These are phyloP conservation scores for Hyperoplus immaculatus DNA, from an alignment of 2,797 vertebrate genomes.

Conservation along the genomic window DNA sequence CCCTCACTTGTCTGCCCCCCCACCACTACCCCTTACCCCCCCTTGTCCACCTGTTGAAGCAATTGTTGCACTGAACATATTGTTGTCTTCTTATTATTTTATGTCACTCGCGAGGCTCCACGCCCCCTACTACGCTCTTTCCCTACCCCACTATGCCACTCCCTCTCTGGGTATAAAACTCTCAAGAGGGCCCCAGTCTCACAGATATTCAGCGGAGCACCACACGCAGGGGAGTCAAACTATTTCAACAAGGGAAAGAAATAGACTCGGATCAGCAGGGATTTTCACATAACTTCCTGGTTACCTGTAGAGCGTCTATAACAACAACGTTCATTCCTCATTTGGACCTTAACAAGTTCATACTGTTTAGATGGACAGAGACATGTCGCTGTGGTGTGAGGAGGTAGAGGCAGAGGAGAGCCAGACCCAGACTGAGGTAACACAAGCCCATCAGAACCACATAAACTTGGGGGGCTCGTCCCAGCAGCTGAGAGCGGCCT, in stretches of 20 bases:
- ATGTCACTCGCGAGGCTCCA: constrained; percentile 59
- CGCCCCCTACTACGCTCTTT: constrained; percentile 48
- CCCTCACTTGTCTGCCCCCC: constrained; percentile 80
- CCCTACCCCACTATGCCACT: constrained; percentile 42
- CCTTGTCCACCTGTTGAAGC: constrained; percentile 84
- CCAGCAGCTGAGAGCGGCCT: constrained; percentile 78
- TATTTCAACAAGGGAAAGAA: neutral
- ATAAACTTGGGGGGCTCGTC: neutral
- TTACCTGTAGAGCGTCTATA: constrained; percentile 15
- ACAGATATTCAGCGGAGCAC: constrained; percentile 29
- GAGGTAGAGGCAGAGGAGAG: constrained; percentile 76
- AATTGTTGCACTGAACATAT: constrained; percentile 79
- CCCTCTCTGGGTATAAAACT: constrained; percentile 77
- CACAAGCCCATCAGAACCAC: neutral
- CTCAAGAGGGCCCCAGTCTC: no score
- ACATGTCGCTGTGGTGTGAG: constrained; percentile 86
- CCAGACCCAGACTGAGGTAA: constrained; percentile 16
- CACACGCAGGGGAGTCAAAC: constrained; percentile 16
- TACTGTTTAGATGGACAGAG: constrained; percentile 56
- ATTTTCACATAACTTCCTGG: neutral
- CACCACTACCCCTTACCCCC: constrained; percentile 52
- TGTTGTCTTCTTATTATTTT: constrained; percentile 79
- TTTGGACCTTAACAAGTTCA: constrained; percentile 22
- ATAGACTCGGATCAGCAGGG: constrained; percentile 1
- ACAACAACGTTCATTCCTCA: neutral